These are phyloP conservation scores for Rousettus leschenaultii DNA, from an alignment of 2,113 vertebrate genomes.

Conservation along the genomic window DNA sequence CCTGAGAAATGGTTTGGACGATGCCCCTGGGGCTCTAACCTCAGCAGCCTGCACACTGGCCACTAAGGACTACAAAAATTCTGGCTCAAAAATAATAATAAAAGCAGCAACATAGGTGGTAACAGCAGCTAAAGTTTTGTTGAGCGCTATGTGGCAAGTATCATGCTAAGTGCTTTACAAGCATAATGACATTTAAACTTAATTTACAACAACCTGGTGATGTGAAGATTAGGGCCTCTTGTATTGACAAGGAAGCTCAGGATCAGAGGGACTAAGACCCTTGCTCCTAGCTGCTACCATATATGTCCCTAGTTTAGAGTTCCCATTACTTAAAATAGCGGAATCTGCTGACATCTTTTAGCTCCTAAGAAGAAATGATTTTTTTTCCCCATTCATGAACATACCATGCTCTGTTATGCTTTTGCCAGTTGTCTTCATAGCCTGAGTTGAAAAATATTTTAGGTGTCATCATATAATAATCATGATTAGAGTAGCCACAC, in stretches of 20 bases:
- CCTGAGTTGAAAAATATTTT: not conserved
- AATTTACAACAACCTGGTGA: not conserved
- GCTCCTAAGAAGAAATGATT: not conserved
- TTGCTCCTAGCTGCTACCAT: not conserved
- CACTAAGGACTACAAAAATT: not conserved
- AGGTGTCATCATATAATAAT: not conserved
- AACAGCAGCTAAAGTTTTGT: not conserved
- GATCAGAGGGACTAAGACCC: not conserved
- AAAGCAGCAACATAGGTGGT: not conserved
- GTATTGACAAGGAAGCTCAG: not conserved
- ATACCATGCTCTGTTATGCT: not conserved
- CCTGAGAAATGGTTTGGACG: slow-evolving; percentile 31
- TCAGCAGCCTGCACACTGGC: not conserved
- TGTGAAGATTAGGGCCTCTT: not conserved
- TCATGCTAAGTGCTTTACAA: not conserved
- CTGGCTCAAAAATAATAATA: not conserved
- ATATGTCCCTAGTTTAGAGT: not conserved
- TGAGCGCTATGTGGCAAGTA: not conserved
- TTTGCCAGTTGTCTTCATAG: not conserved
- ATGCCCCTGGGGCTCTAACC: not conserved
- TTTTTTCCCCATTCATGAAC: not conserved
- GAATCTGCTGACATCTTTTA: not conserved
- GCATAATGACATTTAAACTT: not conserved
- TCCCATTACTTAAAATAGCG: not conserved
- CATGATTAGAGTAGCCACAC: not conserved